Evolutionary conservation across 2,888 invertebrate genomes (phyloP).

Genomic region (Theristus sp.): DNA sequence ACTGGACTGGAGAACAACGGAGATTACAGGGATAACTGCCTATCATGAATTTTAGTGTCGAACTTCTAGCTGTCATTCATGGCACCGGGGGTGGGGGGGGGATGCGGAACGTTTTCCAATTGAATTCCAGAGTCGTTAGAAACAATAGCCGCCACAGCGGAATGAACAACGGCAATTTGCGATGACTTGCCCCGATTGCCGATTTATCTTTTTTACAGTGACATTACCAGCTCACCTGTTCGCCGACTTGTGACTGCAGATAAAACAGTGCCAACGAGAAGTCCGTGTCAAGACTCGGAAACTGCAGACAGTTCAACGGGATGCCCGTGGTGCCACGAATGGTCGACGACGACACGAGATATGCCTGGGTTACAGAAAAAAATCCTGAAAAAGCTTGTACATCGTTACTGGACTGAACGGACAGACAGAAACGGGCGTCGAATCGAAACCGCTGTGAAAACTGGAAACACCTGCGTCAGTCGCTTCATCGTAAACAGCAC

Average conservation of each 20-base stretch:
- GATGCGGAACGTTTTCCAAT: too few species aligned
- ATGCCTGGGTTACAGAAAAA: background rate
- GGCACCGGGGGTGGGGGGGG: too few species aligned
- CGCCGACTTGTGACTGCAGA: slow-evolving; percentile 14
- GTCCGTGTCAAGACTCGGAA: slow-evolving; percentile 26
- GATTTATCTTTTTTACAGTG: too few species aligned
- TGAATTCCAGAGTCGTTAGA: too few species aligned
- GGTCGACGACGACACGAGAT: slow-evolving; percentile 11
- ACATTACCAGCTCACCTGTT: slow-evolving; percentile 6
- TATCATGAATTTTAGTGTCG: too few species aligned
- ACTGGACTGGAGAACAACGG: too few species aligned
- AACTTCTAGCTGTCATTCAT: too few species aligned
- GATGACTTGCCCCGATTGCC: too few species aligned
- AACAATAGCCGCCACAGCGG: too few species aligned
- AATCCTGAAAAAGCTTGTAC: background rate
- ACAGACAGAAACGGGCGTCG: too few species aligned
- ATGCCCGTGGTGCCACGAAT: slow-evolving; percentile 29
- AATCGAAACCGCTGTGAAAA: background rate
- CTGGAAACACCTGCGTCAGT: background rate
- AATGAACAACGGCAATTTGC: too few species aligned
- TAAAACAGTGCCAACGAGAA: slow-evolving; percentile 26
- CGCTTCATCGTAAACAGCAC: slow-evolving; percentile 12
- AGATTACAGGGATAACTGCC: too few species aligned
- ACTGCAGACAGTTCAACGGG: slow-evolving; percentile 27
- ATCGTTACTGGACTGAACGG: background rate